Conservation (phyloP, 1,140 invertebrate species). For the Heliconius congener region DNA sequence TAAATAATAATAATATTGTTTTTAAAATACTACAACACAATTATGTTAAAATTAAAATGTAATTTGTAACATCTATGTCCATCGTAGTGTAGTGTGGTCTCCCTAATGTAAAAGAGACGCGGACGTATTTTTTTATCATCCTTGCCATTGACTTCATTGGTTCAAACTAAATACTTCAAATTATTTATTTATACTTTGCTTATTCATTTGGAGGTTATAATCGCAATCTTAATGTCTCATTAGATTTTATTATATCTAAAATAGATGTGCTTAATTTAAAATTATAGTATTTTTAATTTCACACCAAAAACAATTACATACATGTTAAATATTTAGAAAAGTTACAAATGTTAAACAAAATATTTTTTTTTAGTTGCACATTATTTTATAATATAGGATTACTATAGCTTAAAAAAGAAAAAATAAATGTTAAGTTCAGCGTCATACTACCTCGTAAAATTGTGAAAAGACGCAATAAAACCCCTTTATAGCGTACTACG, state of each 20-base stretch:
- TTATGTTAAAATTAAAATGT: not conserved
- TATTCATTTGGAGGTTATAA: not conserved
- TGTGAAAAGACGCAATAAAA: constrained; percentile 22
- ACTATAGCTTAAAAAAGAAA: not conserved
- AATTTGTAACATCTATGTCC: not conserved
- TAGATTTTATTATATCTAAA: too few species aligned
- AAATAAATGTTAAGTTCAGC: not conserved
- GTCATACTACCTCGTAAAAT: not conserved
- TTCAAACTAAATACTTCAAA: not conserved
- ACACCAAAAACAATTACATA: too few species aligned
- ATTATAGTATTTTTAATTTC: too few species aligned
- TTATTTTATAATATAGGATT: not conserved
- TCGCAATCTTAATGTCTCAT: not conserved
- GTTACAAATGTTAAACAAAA: not conserved
- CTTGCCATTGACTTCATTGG: constrained; percentile 3
- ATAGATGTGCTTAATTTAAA: too few species aligned
- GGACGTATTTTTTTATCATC: constrained; percentile 15
- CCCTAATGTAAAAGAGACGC: constrained; percentile 13
- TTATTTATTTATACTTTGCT: constrained; percentile 7
- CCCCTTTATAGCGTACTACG: constrained; percentile 12
- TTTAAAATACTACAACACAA: too few species aligned
- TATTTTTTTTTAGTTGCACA: not conserved
- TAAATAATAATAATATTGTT: too few species aligned
- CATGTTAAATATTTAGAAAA: too few species aligned
- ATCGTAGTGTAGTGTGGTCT: not conserved